Conservation (phyloP, 1,140 invertebrate species). For the Asobara japonica region DNA sequence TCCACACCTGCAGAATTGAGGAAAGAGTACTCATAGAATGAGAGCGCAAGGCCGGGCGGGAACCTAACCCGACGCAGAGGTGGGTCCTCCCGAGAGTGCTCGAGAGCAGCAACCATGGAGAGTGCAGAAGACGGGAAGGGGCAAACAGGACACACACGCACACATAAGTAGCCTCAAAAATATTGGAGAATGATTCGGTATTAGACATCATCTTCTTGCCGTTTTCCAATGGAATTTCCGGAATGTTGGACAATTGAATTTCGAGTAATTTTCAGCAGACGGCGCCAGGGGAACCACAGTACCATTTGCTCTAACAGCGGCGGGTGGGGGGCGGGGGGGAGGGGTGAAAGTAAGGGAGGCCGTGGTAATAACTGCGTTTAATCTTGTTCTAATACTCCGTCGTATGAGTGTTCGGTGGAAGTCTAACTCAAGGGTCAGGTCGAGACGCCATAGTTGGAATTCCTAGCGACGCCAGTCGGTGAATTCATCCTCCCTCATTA, state of each 20-base stretch:
- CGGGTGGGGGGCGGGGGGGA: not conserved
- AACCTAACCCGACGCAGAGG: too few relatives aligned
- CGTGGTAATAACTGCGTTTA: conserved; percentile 33
- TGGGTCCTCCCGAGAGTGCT: too few relatives aligned
- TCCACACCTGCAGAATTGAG: too few relatives aligned
- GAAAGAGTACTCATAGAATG: too few relatives aligned
- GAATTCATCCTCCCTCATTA: conserved; percentile 38
- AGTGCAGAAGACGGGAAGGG: too few relatives aligned
- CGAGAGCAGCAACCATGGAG: too few relatives aligned
- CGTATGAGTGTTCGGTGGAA: conserved; percentile 8
- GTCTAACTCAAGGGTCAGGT: conserved; percentile 11
- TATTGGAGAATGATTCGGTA: too few relatives aligned
- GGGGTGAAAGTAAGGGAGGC: too few relatives aligned
- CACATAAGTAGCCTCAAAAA: too few relatives aligned
- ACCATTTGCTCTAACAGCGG: not conserved
- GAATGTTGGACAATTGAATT: not conserved
- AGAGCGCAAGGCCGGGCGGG: too few relatives aligned
- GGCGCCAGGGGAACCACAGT: not conserved
- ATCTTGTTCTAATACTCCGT: conserved; percentile 34
- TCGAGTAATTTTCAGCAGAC: not conserved
- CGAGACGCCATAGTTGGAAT: conserved; percentile 37
- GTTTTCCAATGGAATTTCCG: not conserved
- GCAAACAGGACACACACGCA: too few relatives aligned
- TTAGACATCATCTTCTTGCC: not conserved
- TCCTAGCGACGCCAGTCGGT: conserved; percentile 36